Evolutionary conservation across 2,113 vertebrate genomes (phyloP).

Genomic region (Burhinus oedicnemus): DNA sequence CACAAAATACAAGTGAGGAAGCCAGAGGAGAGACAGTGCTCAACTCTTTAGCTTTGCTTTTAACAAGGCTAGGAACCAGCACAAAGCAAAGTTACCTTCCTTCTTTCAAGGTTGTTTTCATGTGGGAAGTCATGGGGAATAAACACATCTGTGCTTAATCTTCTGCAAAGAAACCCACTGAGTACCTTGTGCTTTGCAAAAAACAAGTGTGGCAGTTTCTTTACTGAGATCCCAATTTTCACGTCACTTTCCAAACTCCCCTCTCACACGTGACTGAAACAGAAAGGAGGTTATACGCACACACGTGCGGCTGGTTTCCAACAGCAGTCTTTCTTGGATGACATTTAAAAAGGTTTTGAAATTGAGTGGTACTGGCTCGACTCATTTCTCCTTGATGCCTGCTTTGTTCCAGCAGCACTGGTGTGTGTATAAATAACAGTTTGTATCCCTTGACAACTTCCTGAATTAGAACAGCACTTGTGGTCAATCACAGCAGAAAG

Average conservation of each 20-base stretch:
- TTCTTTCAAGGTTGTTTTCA: background rate
- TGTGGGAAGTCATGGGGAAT: background rate
- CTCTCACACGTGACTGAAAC: background rate
- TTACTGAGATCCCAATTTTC: background rate
- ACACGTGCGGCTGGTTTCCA: background rate
- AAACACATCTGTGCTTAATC: background rate
- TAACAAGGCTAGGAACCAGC: background rate
- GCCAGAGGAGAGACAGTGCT: background rate
- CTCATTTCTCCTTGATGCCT: background rate
- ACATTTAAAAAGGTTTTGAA: background rate
- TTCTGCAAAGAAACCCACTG: background rate
- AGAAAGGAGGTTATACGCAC: background rate
- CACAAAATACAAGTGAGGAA: background rate
- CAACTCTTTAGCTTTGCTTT: background rate
- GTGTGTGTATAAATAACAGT: background rate
- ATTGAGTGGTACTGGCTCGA: background rate
- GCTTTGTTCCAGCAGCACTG: background rate
- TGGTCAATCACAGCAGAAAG: background rate
- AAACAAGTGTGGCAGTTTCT: background rate
- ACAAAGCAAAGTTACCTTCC: background rate
- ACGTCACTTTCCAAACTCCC: background rate
- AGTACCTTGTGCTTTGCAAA: background rate
- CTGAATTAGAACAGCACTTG: background rate
- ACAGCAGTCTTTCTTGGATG: background rate
- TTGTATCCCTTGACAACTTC: background rate